A percentile compares a stretch with the other conserved stretches of the same genome.
Conservation (phyloP, 2,113 vertebrate genomes). For the Stigmatopora nigra region DNA sequence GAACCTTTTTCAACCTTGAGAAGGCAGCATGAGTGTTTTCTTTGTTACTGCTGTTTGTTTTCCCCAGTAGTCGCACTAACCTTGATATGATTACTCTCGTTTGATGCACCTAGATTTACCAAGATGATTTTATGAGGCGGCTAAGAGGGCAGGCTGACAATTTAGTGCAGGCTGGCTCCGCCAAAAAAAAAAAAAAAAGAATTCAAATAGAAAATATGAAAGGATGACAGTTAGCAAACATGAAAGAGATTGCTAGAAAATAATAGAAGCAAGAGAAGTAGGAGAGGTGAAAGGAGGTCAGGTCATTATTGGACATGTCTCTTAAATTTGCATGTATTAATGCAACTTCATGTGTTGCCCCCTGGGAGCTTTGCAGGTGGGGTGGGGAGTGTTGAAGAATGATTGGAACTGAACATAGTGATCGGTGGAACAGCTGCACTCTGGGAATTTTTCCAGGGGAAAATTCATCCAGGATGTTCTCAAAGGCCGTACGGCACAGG, state of each 20-base stretch:
- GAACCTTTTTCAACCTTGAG: constrained; percentile 1
- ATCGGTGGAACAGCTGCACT: constrained; percentile 76
- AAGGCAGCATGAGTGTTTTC: not conserved
- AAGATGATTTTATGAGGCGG: constrained; percentile 35
- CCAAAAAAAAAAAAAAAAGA: constrained; percentile 26
- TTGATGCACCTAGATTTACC: constrained; percentile 29
- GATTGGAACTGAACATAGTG: constrained; percentile 80
- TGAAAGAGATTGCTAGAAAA: constrained; percentile 62
- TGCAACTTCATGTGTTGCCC: constrained; percentile 65
- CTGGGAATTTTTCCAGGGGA: constrained; percentile 61
- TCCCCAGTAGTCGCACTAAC: not conserved
- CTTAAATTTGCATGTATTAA: constrained; percentile 71
- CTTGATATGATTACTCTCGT: constrained; percentile 2
- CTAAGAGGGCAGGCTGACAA: constrained; percentile 22
- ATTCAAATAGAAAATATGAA: constrained; percentile 40
- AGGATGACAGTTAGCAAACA: constrained; percentile 51
- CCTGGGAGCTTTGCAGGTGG: constrained; percentile 64
- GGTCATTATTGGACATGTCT: constrained; percentile 67
- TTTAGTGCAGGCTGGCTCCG: constrained; percentile 12
- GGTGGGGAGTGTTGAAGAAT: constrained; percentile 55
- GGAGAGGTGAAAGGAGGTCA: constrained; percentile 22
- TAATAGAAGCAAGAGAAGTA: constrained; percentile 2
- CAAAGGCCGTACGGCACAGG: constrained; percentile 44
- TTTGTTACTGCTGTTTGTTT: not conserved
- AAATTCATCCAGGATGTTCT: constrained; percentile 58